These are phyloP conservation scores for Pheosia tremula DNA, from an alignment of 2,888 invertebrate genomes.

Conservation along the genomic window DNA sequence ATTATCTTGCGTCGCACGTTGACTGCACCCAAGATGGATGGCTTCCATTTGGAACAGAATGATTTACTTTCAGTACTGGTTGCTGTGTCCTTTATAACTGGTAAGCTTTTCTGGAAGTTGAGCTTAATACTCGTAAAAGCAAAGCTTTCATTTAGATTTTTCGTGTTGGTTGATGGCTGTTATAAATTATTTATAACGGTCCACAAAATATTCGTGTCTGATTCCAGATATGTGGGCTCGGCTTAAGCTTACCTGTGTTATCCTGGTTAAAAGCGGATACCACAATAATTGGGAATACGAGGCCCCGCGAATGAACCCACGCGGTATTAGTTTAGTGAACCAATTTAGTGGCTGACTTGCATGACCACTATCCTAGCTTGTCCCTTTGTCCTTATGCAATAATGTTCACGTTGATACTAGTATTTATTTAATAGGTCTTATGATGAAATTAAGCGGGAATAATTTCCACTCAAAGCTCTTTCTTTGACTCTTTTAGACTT, in stretches of 20 bases:
- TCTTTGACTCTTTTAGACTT: constrained; percentile 40
- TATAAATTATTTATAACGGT: too few relatives aligned
- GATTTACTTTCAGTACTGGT: constrained; percentile 38
- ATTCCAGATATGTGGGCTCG: constrained; percentile 9
- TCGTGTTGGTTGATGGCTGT: too few relatives aligned
- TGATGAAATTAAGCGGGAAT: constrained; percentile 34
- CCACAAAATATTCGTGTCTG: too few relatives aligned
- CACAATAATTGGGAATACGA: constrained; percentile 48
- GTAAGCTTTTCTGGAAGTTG: background rate
- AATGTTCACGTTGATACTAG: constrained; percentile 2
- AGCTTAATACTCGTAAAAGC: too few relatives aligned
- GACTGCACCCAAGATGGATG: constrained; percentile 57
- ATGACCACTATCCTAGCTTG: background rate
- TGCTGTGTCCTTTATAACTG: constrained; percentile 14
- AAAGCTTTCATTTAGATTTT: too few relatives aligned
- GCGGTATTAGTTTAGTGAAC: constrained; percentile 50
- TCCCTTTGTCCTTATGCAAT: too few relatives aligned
- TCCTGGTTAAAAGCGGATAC: constrained; percentile 38
- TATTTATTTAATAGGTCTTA: constrained; percentile 22
- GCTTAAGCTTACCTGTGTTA: constrained; percentile 28
- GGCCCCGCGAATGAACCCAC: constrained; percentile 40
- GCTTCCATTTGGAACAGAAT: constrained; percentile 51
- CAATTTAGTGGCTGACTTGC: constrained; percentile 15
- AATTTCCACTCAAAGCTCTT: constrained; percentile 24
- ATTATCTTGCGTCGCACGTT: constrained; percentile 48